These are phyloP conservation scores for Fukomys damarensis DNA, from an alignment of 2,113 vertebrate genomes.

Conservation along the genomic window DNA sequence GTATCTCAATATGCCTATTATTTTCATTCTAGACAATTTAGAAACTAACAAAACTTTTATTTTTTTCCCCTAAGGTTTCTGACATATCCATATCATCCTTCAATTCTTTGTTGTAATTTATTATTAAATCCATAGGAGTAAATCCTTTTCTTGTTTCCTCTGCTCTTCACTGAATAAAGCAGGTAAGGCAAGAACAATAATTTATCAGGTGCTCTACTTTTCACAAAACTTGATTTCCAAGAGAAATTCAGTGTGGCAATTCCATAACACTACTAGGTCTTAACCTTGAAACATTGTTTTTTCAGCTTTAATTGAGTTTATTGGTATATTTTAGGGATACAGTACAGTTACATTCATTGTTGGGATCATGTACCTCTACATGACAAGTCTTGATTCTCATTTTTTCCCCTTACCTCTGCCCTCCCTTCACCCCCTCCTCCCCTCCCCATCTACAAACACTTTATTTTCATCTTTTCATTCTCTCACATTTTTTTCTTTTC, in stretches of 20 bases:
- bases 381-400: too few relatives aligned
- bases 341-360: too few relatives aligned
- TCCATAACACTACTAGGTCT: background rate
- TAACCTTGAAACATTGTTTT: background rate
- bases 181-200: background rate
- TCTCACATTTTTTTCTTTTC: too few relatives aligned
- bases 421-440: too few relatives aligned
- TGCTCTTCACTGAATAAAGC: background rate
- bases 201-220: background rate
- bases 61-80: background rate
- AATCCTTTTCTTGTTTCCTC: background rate
- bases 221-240: slow-evolving; percentile 11
- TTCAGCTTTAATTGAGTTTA: too few relatives aligned
- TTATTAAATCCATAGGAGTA: background rate
- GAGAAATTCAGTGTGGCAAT: background rate
- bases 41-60: background rate
- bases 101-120: background rate
- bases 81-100: background rate
- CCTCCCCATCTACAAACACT: too few relatives aligned
- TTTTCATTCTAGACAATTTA: slow-evolving; percentile 32
- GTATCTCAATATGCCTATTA: background rate
- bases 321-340: too few relatives aligned
- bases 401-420: too few relatives aligned
- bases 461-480: too few relatives aligned
- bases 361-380: too few relatives aligned